A percentile compares a stretch with the other conserved stretches of the same genome.
Evolutionary conservation across 1,140 invertebrate species (phyloP).

Genomic region (Rhizoglyphus robini): DNA sequence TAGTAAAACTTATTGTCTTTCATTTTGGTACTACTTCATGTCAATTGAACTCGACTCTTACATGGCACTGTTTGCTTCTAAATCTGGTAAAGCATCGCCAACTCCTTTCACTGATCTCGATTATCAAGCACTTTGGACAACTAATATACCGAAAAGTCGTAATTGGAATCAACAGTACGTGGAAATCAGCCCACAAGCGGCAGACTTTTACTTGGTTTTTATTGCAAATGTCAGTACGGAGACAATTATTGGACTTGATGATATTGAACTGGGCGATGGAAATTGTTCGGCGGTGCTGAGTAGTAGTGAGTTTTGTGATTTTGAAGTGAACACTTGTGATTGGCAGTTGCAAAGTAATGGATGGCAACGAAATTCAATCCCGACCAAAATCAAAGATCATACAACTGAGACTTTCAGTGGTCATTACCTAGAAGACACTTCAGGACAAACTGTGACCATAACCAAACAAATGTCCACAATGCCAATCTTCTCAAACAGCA

Average conservation of each 20-base stretch:
- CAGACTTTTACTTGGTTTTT: background rate
- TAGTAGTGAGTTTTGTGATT: conserved; percentile 1
- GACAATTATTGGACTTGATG: background rate
- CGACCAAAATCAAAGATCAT: background rate
- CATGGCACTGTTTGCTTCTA: background rate
- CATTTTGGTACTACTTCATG: conserved; percentile 12
- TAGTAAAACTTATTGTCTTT: background rate
- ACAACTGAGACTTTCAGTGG: background rate
- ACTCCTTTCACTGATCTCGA: background rate
- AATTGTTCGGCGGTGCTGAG: background rate
- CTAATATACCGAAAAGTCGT: background rate
- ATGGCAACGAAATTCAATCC: background rate
- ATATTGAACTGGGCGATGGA: background rate
- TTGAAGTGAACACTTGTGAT: conserved; percentile 8
- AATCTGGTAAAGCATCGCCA: background rate
- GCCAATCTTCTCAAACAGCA: background rate
- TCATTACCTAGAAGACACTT: background rate
- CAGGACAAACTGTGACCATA: background rate
- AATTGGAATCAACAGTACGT: conserved; percentile 1
- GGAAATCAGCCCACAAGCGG: background rate
- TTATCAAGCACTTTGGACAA: background rate
- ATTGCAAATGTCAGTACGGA: background rate
- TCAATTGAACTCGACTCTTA: background rate
- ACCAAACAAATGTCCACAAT: background rate
- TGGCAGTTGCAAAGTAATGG: background rate